A percentile compares a stretch with the other conserved stretches of the same genome.
Conservation (phyloP, 2,797 vertebrate species). For the Phrynocephalus forsythii region DNA sequence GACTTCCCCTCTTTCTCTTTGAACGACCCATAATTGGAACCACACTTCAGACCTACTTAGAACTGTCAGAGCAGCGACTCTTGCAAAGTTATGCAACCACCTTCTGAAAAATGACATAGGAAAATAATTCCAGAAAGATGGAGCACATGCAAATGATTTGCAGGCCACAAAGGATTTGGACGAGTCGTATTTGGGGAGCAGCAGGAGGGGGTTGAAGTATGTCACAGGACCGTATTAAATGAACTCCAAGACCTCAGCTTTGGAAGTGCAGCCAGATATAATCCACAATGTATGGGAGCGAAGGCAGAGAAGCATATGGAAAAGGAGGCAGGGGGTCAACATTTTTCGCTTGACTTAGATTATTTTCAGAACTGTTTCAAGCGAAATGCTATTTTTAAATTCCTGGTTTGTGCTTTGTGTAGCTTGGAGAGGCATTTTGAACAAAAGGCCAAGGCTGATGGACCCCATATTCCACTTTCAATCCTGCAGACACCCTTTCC, state of each 20-base stretch:
- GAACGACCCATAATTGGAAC: constrained; percentile 26
- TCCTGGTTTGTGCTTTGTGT: not conserved
- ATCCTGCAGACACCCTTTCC: not conserved
- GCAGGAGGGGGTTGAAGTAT: not conserved
- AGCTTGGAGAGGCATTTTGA: not conserved
- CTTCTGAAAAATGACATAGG: constrained; percentile 3
- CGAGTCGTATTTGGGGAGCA: not conserved
- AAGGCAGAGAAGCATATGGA: not conserved
- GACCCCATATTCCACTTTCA: not conserved
- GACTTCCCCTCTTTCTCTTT: not conserved
- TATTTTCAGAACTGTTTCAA: not conserved
- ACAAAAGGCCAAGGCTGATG: not conserved
- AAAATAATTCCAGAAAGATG: constrained; percentile 38
- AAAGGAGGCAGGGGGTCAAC: not conserved
- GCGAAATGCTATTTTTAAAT: not conserved
- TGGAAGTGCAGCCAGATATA: constrained; percentile 14
- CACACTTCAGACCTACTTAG: constrained; percentile 12
- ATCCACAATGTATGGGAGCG: not conserved
- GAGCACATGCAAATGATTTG: constrained; percentile 10
- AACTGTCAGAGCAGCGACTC: constrained; percentile 7
- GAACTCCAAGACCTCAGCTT: constrained; percentile 9
- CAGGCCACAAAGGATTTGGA: constrained; percentile 5
- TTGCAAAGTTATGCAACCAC: constrained; percentile 3
- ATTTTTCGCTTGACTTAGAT: not conserved
- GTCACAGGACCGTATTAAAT: constrained; percentile 3